Conservation (phyloP, 2,113 vertebrate species). For the Nansenia antarctica region DNA sequence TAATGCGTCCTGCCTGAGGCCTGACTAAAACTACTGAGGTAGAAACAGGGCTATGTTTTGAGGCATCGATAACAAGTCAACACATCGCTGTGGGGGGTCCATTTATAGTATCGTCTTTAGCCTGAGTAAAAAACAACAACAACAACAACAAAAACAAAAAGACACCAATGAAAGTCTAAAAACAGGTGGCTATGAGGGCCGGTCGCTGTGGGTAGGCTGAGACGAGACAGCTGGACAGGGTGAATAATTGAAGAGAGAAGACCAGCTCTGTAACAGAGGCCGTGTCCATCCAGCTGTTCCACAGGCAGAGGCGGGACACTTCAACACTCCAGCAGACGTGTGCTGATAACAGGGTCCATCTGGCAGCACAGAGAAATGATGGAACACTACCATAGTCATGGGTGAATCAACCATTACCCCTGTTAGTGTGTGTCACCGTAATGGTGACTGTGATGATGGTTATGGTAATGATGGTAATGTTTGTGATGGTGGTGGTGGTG, state of each 20-base stretch:
- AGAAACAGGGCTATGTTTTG: too few species aligned
- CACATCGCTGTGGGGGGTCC: too few species aligned
- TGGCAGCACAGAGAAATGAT: constrained; percentile 68
- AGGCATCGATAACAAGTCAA: too few species aligned
- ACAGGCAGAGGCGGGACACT: constrained; percentile 62
- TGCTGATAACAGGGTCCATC: constrained; percentile 71
- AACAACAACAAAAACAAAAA: neutral
- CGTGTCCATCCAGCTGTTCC: constrained; percentile 68
- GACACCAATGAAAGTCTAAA: constrained; percentile 32
- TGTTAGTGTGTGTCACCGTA: constrained; percentile 34
- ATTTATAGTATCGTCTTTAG: too few species aligned
- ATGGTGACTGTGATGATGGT: neutral
- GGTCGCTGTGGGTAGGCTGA: constrained; percentile 56
- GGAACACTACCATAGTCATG: constrained; percentile 54
- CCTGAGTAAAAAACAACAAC: too few species aligned
- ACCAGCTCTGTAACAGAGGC: constrained; percentile 61
- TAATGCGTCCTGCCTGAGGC: constrained; percentile 13
- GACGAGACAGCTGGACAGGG: constrained; percentile 70
- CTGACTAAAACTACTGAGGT: constrained; percentile 31
- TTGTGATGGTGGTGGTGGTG: constrained; percentile 66
- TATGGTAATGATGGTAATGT: constrained; percentile 38
- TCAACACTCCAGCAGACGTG: constrained; percentile 66
- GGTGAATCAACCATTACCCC: constrained; percentile 64
- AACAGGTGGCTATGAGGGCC: constrained; percentile 47
- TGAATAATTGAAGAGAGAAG: constrained; percentile 72